Conservation (phyloP, 2,113 vertebrate species). For the Pimephales promelas region DNA sequence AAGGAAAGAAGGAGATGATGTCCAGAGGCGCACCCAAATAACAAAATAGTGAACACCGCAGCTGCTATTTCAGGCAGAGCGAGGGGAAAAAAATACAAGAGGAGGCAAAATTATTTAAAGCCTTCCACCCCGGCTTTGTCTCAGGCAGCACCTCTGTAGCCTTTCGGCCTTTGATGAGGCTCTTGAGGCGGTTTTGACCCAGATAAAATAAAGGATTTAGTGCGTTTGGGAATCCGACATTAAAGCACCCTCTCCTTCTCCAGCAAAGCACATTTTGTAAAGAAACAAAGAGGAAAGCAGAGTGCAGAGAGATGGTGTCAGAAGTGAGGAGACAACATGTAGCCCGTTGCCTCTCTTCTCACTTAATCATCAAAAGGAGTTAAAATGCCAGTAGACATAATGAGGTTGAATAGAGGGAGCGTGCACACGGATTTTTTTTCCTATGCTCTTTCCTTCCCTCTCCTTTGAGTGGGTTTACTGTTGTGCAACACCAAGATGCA, state of each 20-base stretch:
- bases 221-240: slow-evolving; percentile 69
- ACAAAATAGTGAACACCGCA: slow-evolving; percentile 38
- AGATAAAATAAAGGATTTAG: slow-evolving; percentile 74
- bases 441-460: slow-evolving; percentile 36
- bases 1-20: slow-evolving; percentile 11
- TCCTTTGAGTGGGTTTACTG: slow-evolving; percentile 41
- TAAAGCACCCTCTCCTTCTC: slow-evolving; percentile 60
- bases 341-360: slow-evolving; percentile 53
- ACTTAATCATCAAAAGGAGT: slow-evolving; percentile 77
- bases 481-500: slow-evolving; percentile 46
- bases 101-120: slow-evolving; percentile 62
- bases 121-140: slow-evolving; percentile 51
- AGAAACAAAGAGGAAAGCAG: slow-evolving; percentile 56
- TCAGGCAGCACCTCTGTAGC: slow-evolving; percentile 50
- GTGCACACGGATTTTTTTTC: slow-evolving; percentile 27
- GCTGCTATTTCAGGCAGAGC: slow-evolving; percentile 47
- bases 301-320: slow-evolving; percentile 66
- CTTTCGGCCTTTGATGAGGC: slow-evolving; percentile 65
- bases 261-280: slow-evolving; percentile 53
- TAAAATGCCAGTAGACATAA: slow-evolving; percentile 77
- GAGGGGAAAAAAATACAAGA: slow-evolving; percentile 45
- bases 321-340: slow-evolving; percentile 62
- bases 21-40: slow-evolving; percentile 46
- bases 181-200: slow-evolving; percentile 73
- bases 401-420: slow-evolving; percentile 69